Evolutionary conservation across 2,797 vertebrate genomes (phyloP).

Genomic region (Tenualosa thibaudeaui): DNA sequence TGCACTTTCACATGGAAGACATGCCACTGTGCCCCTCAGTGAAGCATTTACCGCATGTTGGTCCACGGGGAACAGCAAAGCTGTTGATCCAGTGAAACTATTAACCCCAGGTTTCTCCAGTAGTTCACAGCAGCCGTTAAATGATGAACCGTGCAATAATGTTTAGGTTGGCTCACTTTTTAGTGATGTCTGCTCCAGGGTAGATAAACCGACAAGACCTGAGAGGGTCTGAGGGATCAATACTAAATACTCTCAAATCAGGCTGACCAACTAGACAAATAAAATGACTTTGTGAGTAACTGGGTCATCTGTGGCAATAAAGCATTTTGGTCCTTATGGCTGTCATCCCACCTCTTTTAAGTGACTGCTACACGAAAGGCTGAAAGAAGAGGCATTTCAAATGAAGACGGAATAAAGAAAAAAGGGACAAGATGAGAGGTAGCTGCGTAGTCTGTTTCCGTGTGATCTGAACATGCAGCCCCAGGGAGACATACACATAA

Average conservation of each 20-base stretch:
- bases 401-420: constrained; percentile 43
- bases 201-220: not conserved
- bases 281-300: not conserved
- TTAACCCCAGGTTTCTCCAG: too few relatives aligned
- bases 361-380: not conserved
- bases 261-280: not conserved
- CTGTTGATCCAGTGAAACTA: too few relatives aligned
- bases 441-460: constrained; percentile 71
- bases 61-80: too few relatives aligned
- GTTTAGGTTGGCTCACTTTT: not conserved
- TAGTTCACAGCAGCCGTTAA: too few relatives aligned
- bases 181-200: not conserved
- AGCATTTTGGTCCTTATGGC: not conserved
- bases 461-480: constrained; percentile 65
- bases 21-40: not conserved
- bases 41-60: too few relatives aligned
- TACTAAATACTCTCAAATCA: not conserved
- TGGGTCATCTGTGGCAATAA: not conserved
- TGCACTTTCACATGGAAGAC: too few relatives aligned
- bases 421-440: constrained; percentile 41
- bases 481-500: constrained; percentile 53
- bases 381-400: constrained; percentile 13
- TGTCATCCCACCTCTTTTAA: not conserved
- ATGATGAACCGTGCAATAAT: not conserved
- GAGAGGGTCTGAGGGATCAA: not conserved